A percentile compares a stretch with the other conserved stretches of the same genome.
These are phyloP conservation scores for Dasypus novemcinctus DNA, from an alignment of 2,113 vertebrate genomes.

Conservation along the genomic window DNA sequence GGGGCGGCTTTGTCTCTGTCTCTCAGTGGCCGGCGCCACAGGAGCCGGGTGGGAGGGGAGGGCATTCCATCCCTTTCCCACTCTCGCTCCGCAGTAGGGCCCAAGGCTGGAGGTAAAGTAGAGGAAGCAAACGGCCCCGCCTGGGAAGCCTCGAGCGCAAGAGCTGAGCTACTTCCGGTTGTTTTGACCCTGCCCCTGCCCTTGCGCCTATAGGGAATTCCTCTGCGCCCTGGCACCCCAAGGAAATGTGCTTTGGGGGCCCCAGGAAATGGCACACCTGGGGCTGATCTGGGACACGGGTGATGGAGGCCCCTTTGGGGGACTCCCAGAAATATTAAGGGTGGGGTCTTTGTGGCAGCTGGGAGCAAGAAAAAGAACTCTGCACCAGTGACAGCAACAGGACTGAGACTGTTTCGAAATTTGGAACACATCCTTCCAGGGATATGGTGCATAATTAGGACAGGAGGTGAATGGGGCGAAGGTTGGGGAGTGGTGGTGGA, in stretches of 20 bases:
- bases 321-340: not conserved
- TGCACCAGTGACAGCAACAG: not conserved
- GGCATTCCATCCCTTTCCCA: not conserved
- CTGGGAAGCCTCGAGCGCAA: not conserved
- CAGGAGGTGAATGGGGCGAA: not conserved
- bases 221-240: not conserved
- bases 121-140: not conserved
- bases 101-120: not conserved
- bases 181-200: not conserved
- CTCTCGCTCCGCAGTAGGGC: not conserved
- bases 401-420: not conserved
- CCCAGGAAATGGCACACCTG: not conserved
- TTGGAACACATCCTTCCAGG: not conserved
- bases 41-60: not conserved
- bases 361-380: not conserved
- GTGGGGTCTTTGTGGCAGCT: not conserved
- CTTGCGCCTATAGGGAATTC: not conserved
- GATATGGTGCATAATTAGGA: not conserved
- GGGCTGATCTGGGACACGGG: not conserved
- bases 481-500: not conserved
- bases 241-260: not conserved
- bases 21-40: rapidly evolving
- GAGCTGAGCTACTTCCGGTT: not conserved
- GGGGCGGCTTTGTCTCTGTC: not conserved
- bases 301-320: not conserved